A percentile compares a stretch with the other conserved stretches of the same genome.
phyloP scores from a whole-genome alignment of 37 sponge, comb jelly and placozoan species.

The Halisarca cf. caerulea region DNA sequence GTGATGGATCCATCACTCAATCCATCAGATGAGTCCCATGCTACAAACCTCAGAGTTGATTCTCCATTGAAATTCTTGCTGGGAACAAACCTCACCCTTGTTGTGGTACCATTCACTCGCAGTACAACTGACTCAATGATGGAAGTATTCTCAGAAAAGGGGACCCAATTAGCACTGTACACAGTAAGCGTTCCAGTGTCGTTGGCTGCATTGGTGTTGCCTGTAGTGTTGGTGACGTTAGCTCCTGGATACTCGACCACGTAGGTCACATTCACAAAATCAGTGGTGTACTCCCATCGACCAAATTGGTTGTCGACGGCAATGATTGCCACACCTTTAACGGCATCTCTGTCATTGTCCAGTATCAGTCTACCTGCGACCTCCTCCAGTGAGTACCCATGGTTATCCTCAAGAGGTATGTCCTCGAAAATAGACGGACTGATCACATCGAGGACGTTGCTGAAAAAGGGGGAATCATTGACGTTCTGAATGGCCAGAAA shows the following conservation, averaged over 20 bases:
- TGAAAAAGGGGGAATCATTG: conserved; percentile 89
- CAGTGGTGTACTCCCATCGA: conserved; percentile 79
- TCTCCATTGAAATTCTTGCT: conserved; percentile 67
- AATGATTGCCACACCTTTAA: conserved; percentile 77
- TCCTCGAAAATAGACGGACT: conserved; percentile 63
- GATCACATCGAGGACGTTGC: conserved; percentile 32
- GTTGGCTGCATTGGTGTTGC: background rate
- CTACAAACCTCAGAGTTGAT: conserved; percentile 56
- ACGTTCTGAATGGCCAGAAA: conserved; percentile 50
- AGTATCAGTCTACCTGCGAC: conserved; percentile 46
- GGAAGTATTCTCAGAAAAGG: conserved; percentile 36
- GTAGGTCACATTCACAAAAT: conserved; percentile 26
- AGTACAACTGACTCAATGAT: conserved; percentile 59
- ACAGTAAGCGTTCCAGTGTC: background rate
- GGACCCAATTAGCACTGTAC: conserved; percentile 70
- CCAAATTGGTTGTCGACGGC: conserved; percentile 56
- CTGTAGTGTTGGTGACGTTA: background rate
- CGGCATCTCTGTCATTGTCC: conserved; percentile 64
- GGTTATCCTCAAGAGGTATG: conserved; percentile 36
- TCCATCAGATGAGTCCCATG: conserved; percentile 78
- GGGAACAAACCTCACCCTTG: conserved; percentile 77
- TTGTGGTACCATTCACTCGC: conserved; percentile 35
- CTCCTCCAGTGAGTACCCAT: conserved; percentile 76
- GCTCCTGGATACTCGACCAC: background rate
- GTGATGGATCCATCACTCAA: conserved; percentile 57